Conservation (phyloP, 2,113 vertebrate species). For the Tichodroma muraria region DNA sequence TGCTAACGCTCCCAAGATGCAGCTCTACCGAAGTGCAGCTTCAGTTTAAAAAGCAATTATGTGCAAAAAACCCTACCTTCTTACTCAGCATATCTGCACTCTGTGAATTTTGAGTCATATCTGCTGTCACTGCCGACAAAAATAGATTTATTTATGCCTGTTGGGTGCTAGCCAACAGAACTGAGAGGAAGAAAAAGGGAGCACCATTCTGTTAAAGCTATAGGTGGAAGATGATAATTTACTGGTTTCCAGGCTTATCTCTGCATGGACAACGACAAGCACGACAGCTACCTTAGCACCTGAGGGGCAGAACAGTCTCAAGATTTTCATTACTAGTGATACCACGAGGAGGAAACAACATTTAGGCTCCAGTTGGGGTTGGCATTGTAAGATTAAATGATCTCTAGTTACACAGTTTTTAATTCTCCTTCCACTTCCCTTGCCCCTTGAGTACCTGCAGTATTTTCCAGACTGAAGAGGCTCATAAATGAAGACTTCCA, state of each 20-base stretch:
- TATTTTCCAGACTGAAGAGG: not conserved
- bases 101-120: constrained; percentile 49
- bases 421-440: not conserved
- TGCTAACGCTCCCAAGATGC: not conserved
- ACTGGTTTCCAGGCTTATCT: not conserved
- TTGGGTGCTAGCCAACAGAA: constrained; percentile 21
- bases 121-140: not conserved
- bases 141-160: constrained; percentile 45
- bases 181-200: not conserved
- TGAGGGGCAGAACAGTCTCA: not conserved
- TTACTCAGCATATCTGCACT: constrained; percentile 55
- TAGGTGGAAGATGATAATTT: not conserved
- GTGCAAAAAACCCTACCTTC: not conserved
- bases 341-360: not conserved
- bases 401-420: not conserved
- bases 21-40: not conserved
- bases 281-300: not conserved
- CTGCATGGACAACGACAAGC: not conserved
- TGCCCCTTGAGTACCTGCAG: not conserved
- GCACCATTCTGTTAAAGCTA: not conserved
- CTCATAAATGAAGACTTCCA: not conserved
- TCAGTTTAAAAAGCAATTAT: constrained; percentile 14
- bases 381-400: not conserved
- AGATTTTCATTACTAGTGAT: not conserved
- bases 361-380: not conserved